These are phyloP conservation scores for Brachionichthys hirsutus DNA, from an alignment of 2,113 vertebrate genomes.

Conservation along the genomic window DNA sequence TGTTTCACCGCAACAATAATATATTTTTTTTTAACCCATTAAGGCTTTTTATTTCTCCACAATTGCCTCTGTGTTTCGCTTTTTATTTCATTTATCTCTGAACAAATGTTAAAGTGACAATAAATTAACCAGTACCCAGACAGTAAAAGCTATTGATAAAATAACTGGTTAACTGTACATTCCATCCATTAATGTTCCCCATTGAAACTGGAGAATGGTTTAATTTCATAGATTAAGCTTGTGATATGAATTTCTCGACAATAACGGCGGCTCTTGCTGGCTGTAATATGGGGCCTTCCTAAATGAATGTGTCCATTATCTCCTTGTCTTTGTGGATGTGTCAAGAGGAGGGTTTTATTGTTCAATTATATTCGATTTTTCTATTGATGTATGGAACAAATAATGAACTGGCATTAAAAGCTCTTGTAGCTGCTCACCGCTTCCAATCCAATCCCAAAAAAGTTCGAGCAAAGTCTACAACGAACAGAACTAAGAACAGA, in stretches of 20 bases:
- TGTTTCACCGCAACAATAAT: background rate
- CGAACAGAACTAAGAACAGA: no score
- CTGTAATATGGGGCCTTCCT: conserved; percentile 5
- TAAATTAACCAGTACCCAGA: background rate
- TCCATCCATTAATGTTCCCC: background rate
- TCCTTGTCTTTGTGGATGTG: conserved; percentile 22
- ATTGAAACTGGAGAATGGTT: conserved; percentile 18
- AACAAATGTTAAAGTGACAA: conserved; percentile 3
- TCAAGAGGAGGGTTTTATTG: conserved; percentile 33
- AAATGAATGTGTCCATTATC: conserved; percentile 23
- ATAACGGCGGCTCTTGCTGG: background rate
- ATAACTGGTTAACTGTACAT: background rate
- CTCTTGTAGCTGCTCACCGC: background rate
- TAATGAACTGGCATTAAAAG: conserved; percentile 49
- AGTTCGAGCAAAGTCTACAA: no score
- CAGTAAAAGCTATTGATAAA: conserved; percentile 10
- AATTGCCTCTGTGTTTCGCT: background rate
- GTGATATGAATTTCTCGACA: conserved; percentile 30
- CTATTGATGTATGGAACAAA: conserved; percentile 28
- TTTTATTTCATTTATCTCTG: conserved; percentile 4
- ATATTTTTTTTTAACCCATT: background rate
- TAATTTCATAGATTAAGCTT: conserved; percentile 35
- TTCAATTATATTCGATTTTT: conserved; percentile 25
- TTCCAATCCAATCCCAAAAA: conserved; percentile 11
- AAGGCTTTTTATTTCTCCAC: conserved; percentile 6